These are phyloP conservation scores for Aethes cnicana DNA, from an alignment of 2,888 invertebrate genomes.

Conservation along the genomic window DNA sequence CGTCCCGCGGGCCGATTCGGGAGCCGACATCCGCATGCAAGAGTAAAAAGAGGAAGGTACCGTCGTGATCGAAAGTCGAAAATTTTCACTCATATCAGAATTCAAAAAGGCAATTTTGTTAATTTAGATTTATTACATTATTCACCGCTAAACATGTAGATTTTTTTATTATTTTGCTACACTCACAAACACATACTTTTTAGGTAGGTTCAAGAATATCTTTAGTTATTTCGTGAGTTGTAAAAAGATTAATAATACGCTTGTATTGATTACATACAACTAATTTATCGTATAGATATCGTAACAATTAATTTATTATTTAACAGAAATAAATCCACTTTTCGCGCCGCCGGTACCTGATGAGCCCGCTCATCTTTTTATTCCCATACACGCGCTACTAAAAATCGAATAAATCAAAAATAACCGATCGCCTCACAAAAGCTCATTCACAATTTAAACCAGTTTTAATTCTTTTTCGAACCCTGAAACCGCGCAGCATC, in stretches of 20 bases:
- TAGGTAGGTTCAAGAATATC: no score
- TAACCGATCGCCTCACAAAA: constrained; percentile 76
- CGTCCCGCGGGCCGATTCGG: no score
- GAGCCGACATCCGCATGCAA: constrained; percentile 54
- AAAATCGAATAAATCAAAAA: constrained; percentile 82
- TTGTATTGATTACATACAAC: no score
- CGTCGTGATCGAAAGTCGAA: constrained; percentile 39
- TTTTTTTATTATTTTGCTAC: no score
- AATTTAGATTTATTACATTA: no score
- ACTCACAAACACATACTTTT: no score
- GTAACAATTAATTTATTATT: constrained; percentile 9
- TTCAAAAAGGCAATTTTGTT: no score
- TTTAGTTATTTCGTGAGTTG: no score
- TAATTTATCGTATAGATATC: no score
- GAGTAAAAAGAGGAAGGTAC: constrained; percentile 64
- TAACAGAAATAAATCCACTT: constrained; percentile 41
- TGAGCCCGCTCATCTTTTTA: constrained; percentile 74
- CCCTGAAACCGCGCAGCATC: constrained; percentile 65
- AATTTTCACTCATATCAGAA: no score
- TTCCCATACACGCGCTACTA: constrained; percentile 64
- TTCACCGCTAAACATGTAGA: no score
- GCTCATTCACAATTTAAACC: constrained; percentile 72
- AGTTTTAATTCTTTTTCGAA: constrained; percentile 63
- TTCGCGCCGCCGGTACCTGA: constrained; percentile 66
- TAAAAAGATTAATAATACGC: no score